These are phyloP conservation scores for Nomada lathburiana DNA, from an alignment of 2,888 invertebrate species.

Conservation along the genomic window DNA sequence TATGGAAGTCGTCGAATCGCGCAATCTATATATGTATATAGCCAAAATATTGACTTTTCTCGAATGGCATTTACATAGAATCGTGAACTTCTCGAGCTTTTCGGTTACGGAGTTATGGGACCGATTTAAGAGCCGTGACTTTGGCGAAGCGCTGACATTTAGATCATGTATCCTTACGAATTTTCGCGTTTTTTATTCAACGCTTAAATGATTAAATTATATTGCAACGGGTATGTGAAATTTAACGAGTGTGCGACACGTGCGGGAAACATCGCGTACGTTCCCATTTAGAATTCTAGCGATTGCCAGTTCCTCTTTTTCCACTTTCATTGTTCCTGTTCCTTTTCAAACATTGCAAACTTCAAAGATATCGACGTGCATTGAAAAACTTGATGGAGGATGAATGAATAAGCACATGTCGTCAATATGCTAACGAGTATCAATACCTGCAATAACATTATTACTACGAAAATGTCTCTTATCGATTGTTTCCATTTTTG, in stretches of 20 bases:
- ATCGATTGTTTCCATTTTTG: neutral
- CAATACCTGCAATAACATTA: conserved; percentile 27
- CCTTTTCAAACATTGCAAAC: neutral
- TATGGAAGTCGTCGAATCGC: conserved; percentile 18
- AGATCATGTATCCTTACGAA: conserved; percentile 7
- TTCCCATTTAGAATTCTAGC: neutral
- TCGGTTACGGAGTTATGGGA: neutral
- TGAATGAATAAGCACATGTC: neutral
- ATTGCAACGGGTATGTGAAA: too few relatives aligned
- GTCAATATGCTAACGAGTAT: neutral
- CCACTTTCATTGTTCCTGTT: neutral
- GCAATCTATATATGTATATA: conserved; percentile 28
- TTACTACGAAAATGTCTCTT: conserved; percentile 12
- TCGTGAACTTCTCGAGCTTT: neutral
- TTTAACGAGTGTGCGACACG: conserved; percentile 1
- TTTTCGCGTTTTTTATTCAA: conserved; percentile 25
- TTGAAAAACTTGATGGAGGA: neutral
- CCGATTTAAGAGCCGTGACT: neutral
- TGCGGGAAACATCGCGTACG: conserved; percentile 6
- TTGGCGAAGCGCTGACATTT: conserved; percentile 19
- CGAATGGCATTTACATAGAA: neutral
- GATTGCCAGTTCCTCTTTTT: neutral
- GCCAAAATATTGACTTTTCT: conserved; percentile 12
- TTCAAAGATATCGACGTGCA: neutral
- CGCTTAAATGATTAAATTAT: neutral